Evolutionary conservation across 1,140 invertebrate species (phyloP).

Genomic region (Protaetia brevitarsis): DNA sequence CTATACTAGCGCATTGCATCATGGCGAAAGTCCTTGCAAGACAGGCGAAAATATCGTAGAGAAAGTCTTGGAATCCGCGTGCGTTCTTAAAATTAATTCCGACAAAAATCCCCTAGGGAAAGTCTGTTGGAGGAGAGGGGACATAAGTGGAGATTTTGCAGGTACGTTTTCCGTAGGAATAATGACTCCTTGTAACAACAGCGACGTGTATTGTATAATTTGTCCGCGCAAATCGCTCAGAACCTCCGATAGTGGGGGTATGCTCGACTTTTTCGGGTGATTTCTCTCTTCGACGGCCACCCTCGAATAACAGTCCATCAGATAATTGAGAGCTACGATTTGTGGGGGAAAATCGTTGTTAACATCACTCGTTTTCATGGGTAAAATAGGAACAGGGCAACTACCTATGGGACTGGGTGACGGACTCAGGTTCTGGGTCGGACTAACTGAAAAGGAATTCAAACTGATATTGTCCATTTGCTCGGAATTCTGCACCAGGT

Average conservation of each 20-base stretch:
- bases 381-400: slow-evolving; percentile 43
- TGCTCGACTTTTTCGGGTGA: slow-evolving; percentile 66
- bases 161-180: slow-evolving; percentile 26
- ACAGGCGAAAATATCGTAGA: slow-evolving; percentile 68
- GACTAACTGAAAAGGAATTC: slow-evolving; percentile 40
- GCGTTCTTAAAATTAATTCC: slow-evolving; percentile 60
- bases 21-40: slow-evolving; percentile 63
- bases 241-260: slow-evolving; percentile 55
- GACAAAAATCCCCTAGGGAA: slow-evolving; percentile 66
- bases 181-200: slow-evolving; percentile 57
- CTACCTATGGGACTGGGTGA: slow-evolving; percentile 49
- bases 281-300: slow-evolving; percentile 66
- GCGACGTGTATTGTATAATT: slow-evolving; percentile 59
- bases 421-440: slow-evolving; percentile 34
- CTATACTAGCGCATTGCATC: slow-evolving; percentile 68
- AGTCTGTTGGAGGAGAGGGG: slow-evolving; percentile 61
- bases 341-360: slow-evolving; percentile 48
- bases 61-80: slow-evolving; percentile 56
- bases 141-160: slow-evolving; percentile 54
- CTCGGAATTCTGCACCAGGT: slow-evolving; percentile 53
- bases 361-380: slow-evolving; percentile 43
- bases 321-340: slow-evolving; percentile 55
- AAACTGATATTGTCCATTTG: slow-evolving; percentile 49
- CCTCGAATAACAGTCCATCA: slow-evolving; percentile 66
- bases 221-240: slow-evolving; percentile 60